phyloP scores from a whole-genome alignment of 1,140 invertebrate genomes.

The Carposina sasakii region DNA sequence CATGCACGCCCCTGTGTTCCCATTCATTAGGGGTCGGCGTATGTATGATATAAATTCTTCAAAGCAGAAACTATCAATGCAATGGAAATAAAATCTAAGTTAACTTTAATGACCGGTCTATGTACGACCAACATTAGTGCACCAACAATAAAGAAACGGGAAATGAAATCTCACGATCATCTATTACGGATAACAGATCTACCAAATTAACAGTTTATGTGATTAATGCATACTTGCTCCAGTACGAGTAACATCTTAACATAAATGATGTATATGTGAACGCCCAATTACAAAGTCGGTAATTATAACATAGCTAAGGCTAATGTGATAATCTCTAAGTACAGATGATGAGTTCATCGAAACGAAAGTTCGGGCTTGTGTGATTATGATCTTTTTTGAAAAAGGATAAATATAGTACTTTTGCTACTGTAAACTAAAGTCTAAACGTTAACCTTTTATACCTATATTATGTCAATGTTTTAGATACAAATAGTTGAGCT shows the following conservation, averaged over 20 bases:
- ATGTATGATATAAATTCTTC: too few relatives aligned
- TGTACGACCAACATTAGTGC: background rate
- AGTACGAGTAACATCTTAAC: constrained; percentile 59
- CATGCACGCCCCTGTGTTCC: too few relatives aligned
- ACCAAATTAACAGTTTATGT: constrained; percentile 48
- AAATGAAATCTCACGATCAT: constrained; percentile 43
- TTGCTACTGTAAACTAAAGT: too few relatives aligned
- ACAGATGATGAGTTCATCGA: constrained; percentile 62
- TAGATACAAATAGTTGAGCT: too few relatives aligned
- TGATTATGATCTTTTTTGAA: too few relatives aligned
- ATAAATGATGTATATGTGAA: constrained; percentile 62
- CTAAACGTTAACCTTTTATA: too few relatives aligned
- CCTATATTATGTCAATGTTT: too few relatives aligned
- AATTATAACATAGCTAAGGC: constrained; percentile 53
- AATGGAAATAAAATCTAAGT: too few relatives aligned
- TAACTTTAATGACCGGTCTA: too few relatives aligned
- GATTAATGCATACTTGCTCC: constrained; percentile 33
- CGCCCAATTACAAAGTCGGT: constrained; percentile 52
- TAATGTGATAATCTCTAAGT: constrained; percentile 62
- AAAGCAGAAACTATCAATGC: too few relatives aligned
- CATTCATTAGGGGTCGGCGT: too few relatives aligned
- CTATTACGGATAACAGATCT: constrained; percentile 49
- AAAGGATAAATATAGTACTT: too few relatives aligned
- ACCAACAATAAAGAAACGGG: background rate
- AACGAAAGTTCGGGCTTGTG: constrained; percentile 38